phyloP scores from a whole-genome alignment of 23 tunicate species.

The Trididemnum nubilum region DNA sequence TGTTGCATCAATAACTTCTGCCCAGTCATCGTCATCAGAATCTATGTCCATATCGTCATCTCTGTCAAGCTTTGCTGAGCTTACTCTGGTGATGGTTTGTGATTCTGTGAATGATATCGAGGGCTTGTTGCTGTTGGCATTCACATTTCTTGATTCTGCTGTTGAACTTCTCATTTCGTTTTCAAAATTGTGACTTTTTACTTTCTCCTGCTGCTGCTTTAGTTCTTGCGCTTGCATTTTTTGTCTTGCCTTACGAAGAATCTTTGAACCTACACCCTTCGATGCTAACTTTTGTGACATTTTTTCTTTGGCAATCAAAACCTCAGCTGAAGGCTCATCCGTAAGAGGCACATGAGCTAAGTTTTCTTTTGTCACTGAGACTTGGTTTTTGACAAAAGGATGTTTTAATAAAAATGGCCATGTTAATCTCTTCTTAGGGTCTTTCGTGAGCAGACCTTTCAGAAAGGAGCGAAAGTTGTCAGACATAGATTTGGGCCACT shows the following conservation, averaged over 20 bases:
- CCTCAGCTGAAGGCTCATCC: slow-evolving; percentile 49
- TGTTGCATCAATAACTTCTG: slow-evolving; percentile 82
- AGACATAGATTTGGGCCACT: slow-evolving; percentile 86
- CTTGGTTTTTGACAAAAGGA: slow-evolving; percentile 76
- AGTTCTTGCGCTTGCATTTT: slow-evolving; percentile 50
- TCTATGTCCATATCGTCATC: slow-evolving; percentile 8
- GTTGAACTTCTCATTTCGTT: neutral
- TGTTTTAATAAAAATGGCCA: slow-evolving; percentile 90
- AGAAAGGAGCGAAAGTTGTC: slow-evolving; percentile 74
- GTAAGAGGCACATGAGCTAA: slow-evolving; percentile 45
- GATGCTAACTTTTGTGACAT: slow-evolving; percentile 52
- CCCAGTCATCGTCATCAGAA: slow-evolving; percentile 89
- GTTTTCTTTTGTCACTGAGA: slow-evolving; percentile 50
- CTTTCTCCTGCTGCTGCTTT: neutral
- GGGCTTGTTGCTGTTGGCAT: neutral
- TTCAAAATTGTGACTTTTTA: neutral
- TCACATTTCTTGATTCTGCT: neutral
- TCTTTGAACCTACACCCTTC: slow-evolving; percentile 80
- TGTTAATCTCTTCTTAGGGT: slow-evolving; percentile 70
- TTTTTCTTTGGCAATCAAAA: slow-evolving; percentile 65
- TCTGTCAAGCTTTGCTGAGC: neutral
- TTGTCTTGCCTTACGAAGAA: slow-evolving; percentile 74
- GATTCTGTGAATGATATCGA: neutral
- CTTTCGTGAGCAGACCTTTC: slow-evolving; percentile 75
- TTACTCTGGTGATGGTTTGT: neutral